A percentile compares a stretch with the other conserved stretches of the same genome.
Conservation (phyloP, 2,797 vertebrate genomes). For the Eptatretus atami region DNA sequence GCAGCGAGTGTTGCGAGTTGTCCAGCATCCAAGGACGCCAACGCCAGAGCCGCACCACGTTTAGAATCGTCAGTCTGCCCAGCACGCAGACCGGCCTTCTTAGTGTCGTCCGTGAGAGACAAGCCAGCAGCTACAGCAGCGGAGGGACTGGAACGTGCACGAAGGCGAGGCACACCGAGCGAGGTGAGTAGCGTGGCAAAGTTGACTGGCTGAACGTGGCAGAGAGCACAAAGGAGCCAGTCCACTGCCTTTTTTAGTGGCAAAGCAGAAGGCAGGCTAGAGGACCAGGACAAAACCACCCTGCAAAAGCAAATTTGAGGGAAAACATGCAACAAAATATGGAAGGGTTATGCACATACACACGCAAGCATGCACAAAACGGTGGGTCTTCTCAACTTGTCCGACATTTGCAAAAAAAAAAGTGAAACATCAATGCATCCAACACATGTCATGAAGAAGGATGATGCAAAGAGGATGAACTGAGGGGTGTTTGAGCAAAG, state of each 20-base stretch:
- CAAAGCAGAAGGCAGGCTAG: conserved; percentile 73
- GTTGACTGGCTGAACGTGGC: conserved; percentile 85
- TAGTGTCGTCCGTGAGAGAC: conserved; percentile 81
- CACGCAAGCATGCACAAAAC: neutral
- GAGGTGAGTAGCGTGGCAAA: conserved; percentile 91
- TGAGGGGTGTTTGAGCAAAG: neutral
- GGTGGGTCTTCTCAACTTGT: neutral
- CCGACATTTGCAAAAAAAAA: neutral
- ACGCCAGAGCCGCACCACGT: conserved; percentile 44
- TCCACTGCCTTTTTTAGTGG: conserved; percentile 95
- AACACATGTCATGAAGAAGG: conserved; percentile 4
- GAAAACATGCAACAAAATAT: neutral
- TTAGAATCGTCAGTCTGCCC: conserved; percentile 80
- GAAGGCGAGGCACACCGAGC: conserved; percentile 47
- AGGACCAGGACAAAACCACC: conserved; percentile 79
- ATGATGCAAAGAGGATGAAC: neutral
- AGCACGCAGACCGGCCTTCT: conserved; percentile 53
- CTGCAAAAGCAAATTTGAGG: conserved; percentile 15
- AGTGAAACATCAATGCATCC: conserved; percentile 5
- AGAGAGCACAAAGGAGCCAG: conserved; percentile 85
- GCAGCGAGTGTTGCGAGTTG: conserved; percentile 67
- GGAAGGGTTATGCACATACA: neutral
- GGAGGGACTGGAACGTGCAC: conserved; percentile 13
- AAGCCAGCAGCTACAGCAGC: conserved; percentile 41
- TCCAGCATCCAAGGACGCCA: conserved; percentile 33